Evolutionary conservation across 2,888 invertebrate genomes (phyloP).

Genomic region (Patella caerulea): DNA sequence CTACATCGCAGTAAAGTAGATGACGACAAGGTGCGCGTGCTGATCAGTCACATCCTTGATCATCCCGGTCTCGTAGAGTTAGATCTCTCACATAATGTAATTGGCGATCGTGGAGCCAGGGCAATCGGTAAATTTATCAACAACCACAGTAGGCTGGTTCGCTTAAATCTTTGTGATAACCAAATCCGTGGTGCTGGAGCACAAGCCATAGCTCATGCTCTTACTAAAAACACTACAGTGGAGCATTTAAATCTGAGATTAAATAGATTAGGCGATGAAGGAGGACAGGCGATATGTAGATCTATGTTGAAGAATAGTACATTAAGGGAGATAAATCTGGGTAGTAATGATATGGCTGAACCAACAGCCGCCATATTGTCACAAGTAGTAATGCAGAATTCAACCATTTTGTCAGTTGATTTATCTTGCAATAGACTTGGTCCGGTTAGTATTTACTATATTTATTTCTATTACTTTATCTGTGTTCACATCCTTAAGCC

Average conservation of each 20-base stretch:
- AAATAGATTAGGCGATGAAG: conserved; percentile 71
- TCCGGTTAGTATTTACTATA: conserved; percentile 59
- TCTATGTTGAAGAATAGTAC: conserved; percentile 68
- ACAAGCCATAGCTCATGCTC: conserved; percentile 71
- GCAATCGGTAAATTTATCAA: conserved; percentile 72
- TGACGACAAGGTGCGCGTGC: conserved; percentile 68
- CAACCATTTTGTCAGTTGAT: conserved; percentile 62
- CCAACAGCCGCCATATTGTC: conserved; percentile 69
- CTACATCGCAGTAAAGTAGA: conserved; percentile 70
- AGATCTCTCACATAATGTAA: conserved; percentile 71
- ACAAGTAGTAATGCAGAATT: conserved; percentile 67
- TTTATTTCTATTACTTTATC: neutral
- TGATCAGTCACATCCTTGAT: conserved; percentile 70
- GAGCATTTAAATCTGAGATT: conserved; percentile 63
- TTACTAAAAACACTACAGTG: conserved; percentile 69
- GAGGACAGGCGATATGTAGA: conserved; percentile 70
- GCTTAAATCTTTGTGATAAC: conserved; percentile 67
- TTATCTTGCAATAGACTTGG: conserved; percentile 71
- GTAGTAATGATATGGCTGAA: conserved; percentile 70
- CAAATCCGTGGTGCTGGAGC: conserved; percentile 69
- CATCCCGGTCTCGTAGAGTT: conserved; percentile 68
- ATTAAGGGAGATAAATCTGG: conserved; percentile 66
- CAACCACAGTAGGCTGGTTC: conserved; percentile 67
- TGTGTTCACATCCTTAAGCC: neutral
- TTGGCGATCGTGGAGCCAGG: conserved; percentile 70